Evolutionary conservation across 2,797 vertebrate genomes (phyloP), one percentile per base, ranked within the genome.

Genomic region (Syngnathus acus): DNA sequence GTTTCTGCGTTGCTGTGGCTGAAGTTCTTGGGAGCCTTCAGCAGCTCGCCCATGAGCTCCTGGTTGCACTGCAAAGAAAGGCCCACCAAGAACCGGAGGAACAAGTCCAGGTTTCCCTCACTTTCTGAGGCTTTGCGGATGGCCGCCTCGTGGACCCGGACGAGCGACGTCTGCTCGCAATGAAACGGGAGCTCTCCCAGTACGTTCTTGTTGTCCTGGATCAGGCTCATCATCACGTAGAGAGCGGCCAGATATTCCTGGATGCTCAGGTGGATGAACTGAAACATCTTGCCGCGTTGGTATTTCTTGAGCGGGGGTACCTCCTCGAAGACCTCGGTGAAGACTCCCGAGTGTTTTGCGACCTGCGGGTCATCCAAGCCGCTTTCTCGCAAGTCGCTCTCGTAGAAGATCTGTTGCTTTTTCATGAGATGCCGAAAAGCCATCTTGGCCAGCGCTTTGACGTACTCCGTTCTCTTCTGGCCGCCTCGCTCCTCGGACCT

Each of bases 161-260:
- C 9, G 5, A 71, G 9, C 11, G 23, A 2, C 50, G 16, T 65
- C 19, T 2, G 54, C 21, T 54, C 55, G 48, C 62, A 65, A 7
- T 42, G 10, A 53, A 11, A 50, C 2, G 26, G 47, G 13, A 37
- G 32, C 23, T 57, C 5, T 0, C 43, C 37, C 32, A 68, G 19
- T 1, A 74, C 50, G 39, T 74, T 70, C 45, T 62, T 65, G 21
- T 67, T 65, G 39, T 58, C 2, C 19, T 65, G 70, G 3, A 70
- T 58, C n/a, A 68, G 62, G 2, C 66, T 64, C 68, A 68, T 65
- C 43, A 68, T 38, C 6, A 71, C 75, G 32, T 73, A 21, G 11
- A 77, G 55, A 2, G 75, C 75, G 45, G 75, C 75, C 42, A 73
- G 45, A 11, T 61, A 77, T 61, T 77, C 75, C 50, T 64, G 66